Conservation (phyloP, 2,797 vertebrate genomes). For the Brachymystax lenok region DNA sequence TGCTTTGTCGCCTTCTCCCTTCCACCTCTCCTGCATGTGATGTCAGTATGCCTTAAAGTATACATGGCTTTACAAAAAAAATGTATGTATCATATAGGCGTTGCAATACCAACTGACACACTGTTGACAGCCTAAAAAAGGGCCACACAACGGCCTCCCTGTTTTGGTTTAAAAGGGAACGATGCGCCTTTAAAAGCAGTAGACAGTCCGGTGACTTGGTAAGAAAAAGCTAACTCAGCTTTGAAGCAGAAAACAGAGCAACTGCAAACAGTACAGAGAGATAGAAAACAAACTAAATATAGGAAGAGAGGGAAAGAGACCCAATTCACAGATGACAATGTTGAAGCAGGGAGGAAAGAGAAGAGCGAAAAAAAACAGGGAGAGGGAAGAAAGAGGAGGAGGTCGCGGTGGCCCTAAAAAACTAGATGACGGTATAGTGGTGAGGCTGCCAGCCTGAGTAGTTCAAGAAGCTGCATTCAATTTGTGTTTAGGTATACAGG, state of each 20-base stretch:
- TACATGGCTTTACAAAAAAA: no score
- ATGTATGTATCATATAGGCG: no score
- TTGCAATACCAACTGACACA: no score
- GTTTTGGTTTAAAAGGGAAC: conserved; percentile 44
- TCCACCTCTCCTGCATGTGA: conserved; percentile 13
- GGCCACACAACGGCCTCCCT: conserved; percentile 29
- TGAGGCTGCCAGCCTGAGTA: conserved; percentile 62
- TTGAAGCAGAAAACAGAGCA: conserved; percentile 47
- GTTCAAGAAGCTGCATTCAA: conserved; percentile 74
- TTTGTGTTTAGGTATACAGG: conserved; percentile 75
- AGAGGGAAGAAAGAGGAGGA: not conserved
- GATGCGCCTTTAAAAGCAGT: conserved; percentile 61
- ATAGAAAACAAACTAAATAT: conserved; percentile 31
- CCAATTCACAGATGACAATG: no score
- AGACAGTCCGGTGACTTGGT: conserved; percentile 62
- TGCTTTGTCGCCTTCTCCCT: conserved; percentile 40
- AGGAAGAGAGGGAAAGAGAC: conserved; percentile 39
- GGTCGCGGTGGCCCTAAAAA: conserved; percentile 1
- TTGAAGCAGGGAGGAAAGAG: no score
- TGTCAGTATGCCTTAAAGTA: conserved; percentile 14
- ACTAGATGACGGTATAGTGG: conserved; percentile 14
- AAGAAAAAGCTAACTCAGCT: conserved; percentile 36
- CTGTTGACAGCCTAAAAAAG: no score
- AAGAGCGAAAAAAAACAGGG: no score
- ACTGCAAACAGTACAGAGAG: conserved; percentile 31